Percentiles rank a stretch among this genome's conserved stretches.
phyloP scores from a whole-genome alignment of 1,140 invertebrate species.

The Sycophaga agraensis region DNA sequence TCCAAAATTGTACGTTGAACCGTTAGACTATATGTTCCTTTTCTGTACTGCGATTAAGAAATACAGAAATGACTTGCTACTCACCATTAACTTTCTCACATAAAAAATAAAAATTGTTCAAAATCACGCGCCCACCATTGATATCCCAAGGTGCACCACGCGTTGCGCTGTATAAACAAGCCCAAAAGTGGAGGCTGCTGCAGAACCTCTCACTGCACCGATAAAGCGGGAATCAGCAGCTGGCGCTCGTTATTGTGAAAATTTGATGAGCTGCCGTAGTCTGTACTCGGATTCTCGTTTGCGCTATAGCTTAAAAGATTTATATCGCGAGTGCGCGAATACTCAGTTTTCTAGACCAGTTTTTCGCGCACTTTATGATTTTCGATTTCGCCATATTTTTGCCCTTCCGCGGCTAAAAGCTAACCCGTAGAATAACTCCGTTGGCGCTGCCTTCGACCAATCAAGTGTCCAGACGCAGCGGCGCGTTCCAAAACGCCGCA shows the following conservation, averaged over 20 bases:
- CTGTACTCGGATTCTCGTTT: no score
- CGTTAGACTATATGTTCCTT: no score
- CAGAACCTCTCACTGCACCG: neutral
- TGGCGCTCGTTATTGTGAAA: neutral
- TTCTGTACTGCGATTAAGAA: no score
- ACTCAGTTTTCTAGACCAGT: slow-evolving; percentile 8
- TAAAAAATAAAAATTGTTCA: slow-evolving; percentile 60
- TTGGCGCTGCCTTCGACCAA: slow-evolving; percentile 35
- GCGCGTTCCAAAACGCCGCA: slow-evolving; percentile 18
- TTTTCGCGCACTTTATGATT: slow-evolving; percentile 48
- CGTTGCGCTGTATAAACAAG: slow-evolving; percentile 36
- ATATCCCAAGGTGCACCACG: slow-evolving; percentile 61
- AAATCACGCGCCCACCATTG: slow-evolving; percentile 74
- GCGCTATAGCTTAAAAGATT: neutral
- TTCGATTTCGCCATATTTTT: slow-evolving; percentile 47
- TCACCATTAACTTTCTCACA: neutral
- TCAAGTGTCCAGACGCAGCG: slow-evolving; percentile 17
- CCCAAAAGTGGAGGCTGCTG: neutral
- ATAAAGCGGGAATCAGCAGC: neutral
- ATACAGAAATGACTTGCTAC: slow-evolving; percentile 4
- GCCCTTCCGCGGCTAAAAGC: slow-evolving; percentile 47
- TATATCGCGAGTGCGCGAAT: neutral
- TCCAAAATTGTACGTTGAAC: no score
- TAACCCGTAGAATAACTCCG: slow-evolving; percentile 10
- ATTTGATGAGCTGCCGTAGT: no score